Conservation (phyloP, 2,888 invertebrate genomes). For the Calephelis perditalis region DNA sequence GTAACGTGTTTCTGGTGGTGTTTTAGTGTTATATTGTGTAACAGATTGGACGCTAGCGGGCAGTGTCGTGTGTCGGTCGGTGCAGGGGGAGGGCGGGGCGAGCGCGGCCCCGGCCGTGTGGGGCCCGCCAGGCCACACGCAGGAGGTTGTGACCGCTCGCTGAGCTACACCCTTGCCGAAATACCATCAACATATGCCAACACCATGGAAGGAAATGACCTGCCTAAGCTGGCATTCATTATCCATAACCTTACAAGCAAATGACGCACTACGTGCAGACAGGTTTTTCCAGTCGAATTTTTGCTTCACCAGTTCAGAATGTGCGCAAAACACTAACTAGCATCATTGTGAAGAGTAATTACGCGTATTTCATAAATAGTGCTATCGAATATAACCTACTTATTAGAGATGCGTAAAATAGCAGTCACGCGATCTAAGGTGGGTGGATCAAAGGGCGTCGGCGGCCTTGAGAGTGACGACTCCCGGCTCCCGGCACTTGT, state of each 20-base stretch:
- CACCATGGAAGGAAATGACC: neutral
- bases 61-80: slow-evolving; percentile 67
- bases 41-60: slow-evolving; percentile 72
- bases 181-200: slow-evolving; percentile 29
- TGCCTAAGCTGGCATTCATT: neutral
- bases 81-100: slow-evolving; percentile 79
- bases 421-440: slow-evolving; percentile 72
- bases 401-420: slow-evolving; percentile 45
- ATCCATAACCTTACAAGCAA: neutral
- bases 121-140: slow-evolving; percentile 78
- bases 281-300: slow-evolving; percentile 5
- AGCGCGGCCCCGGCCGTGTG: slow-evolving; percentile 75
- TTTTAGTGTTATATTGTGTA: slow-evolving; percentile 68
- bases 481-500: slow-evolving; percentile 69
- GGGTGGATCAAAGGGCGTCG: slow-evolving; percentile 78
- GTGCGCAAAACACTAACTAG: slow-evolving; percentile 9
- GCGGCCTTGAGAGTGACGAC: slow-evolving; percentile 74
- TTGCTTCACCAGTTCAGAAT: neutral
- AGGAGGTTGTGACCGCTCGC: slow-evolving; percentile 80
- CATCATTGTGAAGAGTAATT: slow-evolving; percentile 8
- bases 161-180: slow-evolving; percentile 75
- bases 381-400: slow-evolving; percentile 39
- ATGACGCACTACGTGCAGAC: slow-evolving; percentile 3
- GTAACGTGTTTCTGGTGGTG: slow-evolving; percentile 59
- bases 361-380: slow-evolving; percentile 12